phyloP scores from a whole-genome alignment of 2,113 vertebrate genomes.

The Otus sunia region DNA sequence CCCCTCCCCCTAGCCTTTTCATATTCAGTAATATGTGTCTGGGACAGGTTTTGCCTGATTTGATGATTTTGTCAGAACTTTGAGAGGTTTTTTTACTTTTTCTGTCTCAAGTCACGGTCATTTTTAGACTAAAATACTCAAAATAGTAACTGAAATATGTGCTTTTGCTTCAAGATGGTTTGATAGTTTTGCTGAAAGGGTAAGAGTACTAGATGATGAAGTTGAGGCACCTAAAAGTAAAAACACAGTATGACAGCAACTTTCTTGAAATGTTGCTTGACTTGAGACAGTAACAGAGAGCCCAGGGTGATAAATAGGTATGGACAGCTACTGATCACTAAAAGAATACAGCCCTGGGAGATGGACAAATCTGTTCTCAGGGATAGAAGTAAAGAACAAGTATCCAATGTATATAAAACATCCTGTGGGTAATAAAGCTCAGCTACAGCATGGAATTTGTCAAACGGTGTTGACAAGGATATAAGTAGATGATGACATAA shows the following conservation, averaged over 20 bases:
- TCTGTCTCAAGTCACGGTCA: background rate
- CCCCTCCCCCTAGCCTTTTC: background rate
- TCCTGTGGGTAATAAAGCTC: background rate
- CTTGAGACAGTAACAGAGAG: background rate
- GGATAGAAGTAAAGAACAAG: background rate
- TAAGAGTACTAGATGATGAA: background rate
- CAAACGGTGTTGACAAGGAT: background rate
- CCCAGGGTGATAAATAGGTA: background rate
- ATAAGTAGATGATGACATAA: background rate
- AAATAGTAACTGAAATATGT: background rate
- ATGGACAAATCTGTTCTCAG: background rate
- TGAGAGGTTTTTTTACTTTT: background rate
- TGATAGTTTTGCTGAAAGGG: background rate
- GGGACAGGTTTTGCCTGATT: background rate
- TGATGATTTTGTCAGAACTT: background rate
- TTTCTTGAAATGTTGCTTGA: background rate
- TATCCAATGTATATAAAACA: background rate
- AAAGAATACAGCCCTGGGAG: background rate
- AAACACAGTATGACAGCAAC: background rate
- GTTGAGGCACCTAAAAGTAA: background rate
- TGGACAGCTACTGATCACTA: background rate
- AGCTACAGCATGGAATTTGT: background rate
- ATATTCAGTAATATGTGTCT: background rate
- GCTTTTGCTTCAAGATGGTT: background rate
- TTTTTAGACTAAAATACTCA: background rate